These are phyloP conservation scores for Megathymus violae DNA, from an alignment of 1,140 invertebrate species.

Conservation along the genomic window DNA sequence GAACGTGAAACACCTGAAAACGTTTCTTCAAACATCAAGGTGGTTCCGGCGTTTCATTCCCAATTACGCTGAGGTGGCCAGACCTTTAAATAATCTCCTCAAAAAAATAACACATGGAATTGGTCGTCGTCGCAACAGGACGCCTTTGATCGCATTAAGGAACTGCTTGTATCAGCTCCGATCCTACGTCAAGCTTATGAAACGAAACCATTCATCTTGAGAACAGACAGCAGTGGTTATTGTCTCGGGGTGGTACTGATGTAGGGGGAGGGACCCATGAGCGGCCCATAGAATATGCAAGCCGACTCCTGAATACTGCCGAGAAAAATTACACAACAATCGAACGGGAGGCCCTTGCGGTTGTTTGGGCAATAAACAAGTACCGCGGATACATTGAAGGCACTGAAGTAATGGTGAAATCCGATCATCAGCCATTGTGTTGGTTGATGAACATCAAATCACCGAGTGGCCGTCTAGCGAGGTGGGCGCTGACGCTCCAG, in stretches of 20 bases:
- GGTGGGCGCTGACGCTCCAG: constrained; percentile 74
- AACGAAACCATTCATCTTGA: constrained; percentile 21
- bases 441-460: constrained; percentile 72
- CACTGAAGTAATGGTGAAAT: constrained; percentile 62
- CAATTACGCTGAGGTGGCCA: constrained; percentile 57
- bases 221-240: constrained; percentile 49
- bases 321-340: constrained; percentile 77
- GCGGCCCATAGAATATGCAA: constrained; percentile 56
- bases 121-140: constrained; percentile 2
- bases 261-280: constrained; percentile 34
- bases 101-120: not conserved
- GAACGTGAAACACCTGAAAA: constrained; percentile 48
- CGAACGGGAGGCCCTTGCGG: constrained; percentile 77
- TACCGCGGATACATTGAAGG: constrained; percentile 63
- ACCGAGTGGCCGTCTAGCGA: constrained; percentile 52
- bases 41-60: constrained; percentile 72
- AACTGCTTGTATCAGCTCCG: constrained; percentile 4
- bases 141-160: constrained; percentile 1
- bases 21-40: constrained; percentile 56
- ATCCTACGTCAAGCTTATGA: constrained; percentile 19
- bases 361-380: constrained; percentile 63
- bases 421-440: constrained; percentile 76
- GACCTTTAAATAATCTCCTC: constrained; percentile 51
- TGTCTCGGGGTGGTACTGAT: constrained; percentile 53
- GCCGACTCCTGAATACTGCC: constrained; percentile 52